Percentiles rank a stretch among this genome's conserved stretches.
Conservation (phyloP, 2,113 vertebrate species). For the Trochalopteron elliotii region DNA sequence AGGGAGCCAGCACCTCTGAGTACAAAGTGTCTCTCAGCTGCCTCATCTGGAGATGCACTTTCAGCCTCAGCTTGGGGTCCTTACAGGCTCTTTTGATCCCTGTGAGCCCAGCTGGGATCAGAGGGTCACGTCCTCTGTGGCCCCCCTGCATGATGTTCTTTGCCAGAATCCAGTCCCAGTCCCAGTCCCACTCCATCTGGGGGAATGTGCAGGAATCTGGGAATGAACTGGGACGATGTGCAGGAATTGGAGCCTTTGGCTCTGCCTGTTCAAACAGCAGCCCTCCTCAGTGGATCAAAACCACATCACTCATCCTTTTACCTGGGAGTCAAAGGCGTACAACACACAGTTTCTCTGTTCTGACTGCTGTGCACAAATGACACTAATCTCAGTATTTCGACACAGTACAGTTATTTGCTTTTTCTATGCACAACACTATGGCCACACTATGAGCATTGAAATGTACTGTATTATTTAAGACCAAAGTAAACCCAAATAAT, state of each 20-base stretch:
- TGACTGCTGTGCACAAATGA: background rate
- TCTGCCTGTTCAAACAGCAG: background rate
- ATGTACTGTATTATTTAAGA: background rate
- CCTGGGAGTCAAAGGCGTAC: background rate
- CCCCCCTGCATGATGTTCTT: fast-evolving
- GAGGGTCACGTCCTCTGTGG: fast-evolving
- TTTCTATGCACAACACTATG: background rate
- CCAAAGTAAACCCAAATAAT: background rate
- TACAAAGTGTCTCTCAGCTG: background rate
- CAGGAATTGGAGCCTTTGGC: background rate
- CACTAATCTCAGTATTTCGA: background rate
- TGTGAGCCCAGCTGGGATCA: slow-evolving; percentile 3
- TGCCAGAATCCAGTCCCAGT: fast-evolving
- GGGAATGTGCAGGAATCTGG: too few relatives aligned
- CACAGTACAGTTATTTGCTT: background rate
- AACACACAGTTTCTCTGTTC: background rate
- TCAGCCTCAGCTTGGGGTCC: background rate
- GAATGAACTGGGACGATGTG: fast-evolving
- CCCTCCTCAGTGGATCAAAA: background rate
- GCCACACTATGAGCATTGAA: background rate
- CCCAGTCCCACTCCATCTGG: fast-evolving
- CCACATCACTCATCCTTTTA: background rate
- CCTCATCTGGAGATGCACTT: background rate
- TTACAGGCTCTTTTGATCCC: background rate
- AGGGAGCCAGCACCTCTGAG: background rate